Conservation (phyloP, 92 coral and sea anemone species). For the Heliopora coerulea region DNA sequence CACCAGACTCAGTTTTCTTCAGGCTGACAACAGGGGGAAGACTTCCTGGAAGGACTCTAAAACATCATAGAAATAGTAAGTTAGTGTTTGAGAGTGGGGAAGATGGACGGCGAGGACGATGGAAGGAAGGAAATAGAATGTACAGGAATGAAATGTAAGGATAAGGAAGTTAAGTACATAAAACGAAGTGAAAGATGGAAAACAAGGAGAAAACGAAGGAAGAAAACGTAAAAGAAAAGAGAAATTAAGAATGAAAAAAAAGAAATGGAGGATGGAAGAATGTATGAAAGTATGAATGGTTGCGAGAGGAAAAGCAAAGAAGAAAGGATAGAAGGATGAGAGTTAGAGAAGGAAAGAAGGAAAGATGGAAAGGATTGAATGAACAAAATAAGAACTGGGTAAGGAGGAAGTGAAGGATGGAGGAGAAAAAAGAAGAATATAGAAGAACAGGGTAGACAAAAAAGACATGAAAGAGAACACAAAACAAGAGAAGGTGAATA, state of each 20-base stretch:
- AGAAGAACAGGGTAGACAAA: neutral
- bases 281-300: slow-evolving; percentile 1
- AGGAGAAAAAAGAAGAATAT: neutral
- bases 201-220: slow-evolving; percentile 3
- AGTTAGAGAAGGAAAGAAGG: slow-evolving; percentile 40
- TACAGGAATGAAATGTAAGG: no score
- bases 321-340: slow-evolving; percentile 40
- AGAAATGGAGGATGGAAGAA: slow-evolving; percentile 17
- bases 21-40: slow-evolving; percentile 25
- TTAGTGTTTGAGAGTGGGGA: neutral
- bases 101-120: no score
- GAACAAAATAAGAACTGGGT: no score
- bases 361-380: slow-evolving; percentile 4
- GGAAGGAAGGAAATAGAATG: no score
- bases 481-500: neutral
- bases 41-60: slow-evolving; percentile 29
- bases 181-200: slow-evolving; percentile 29
- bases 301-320: slow-evolving; percentile 18
- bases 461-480: neutral
- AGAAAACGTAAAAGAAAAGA: slow-evolving; percentile 30
- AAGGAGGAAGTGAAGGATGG: no score
- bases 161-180: neutral
- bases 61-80: neutral
- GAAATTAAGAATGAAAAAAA: slow-evolving; percentile 34
- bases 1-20: slow-evolving; percentile 29